Percentiles rank a stretch among this genome's conserved stretches.
Conservation (phyloP, 2,113 vertebrate genomes). For the Monopterus albus region DNA sequence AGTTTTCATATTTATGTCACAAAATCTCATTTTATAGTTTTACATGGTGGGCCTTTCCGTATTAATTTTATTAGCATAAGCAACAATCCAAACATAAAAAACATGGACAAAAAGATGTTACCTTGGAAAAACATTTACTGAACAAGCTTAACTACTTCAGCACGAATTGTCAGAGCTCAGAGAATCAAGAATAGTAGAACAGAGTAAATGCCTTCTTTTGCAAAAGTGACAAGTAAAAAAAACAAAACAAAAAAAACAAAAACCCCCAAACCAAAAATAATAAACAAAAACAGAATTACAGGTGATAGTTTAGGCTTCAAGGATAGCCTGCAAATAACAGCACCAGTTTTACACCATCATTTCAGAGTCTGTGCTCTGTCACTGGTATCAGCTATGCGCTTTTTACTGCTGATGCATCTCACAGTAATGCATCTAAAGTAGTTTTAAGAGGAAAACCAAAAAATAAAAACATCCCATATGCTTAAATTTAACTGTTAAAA, state of each 20-base stretch:
- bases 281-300: constrained; percentile 36
- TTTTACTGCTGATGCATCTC: constrained; percentile 2
- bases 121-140: constrained; percentile 71
- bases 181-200: constrained; percentile 18
- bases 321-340: constrained; percentile 33
- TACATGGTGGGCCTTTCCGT: background rate
- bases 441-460: constrained; percentile 12
- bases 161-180: constrained; percentile 41
- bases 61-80: background rate
- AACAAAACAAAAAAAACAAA: constrained; percentile 27
- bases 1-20: background rate
- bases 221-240: constrained; percentile 48
- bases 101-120: background rate
- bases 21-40: background rate
- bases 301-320: constrained; percentile 17
- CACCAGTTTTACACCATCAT: constrained; percentile 29
- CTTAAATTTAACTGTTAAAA: constrained; percentile 62
- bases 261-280: too few species aligned
- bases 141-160: constrained; percentile 59
- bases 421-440: constrained; percentile 14
- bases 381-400: constrained; percentile 1
- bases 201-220: constrained; percentile 29
- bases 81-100: background rate
- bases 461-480: constrained; percentile 35
- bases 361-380: constrained; percentile 9